A percentile compares a stretch with the other conserved stretches of the same genome.
Evolutionary conservation across 2,113 vertebrate genomes (phyloP).

Genomic region (Brachionichthys hirsutus): DNA sequence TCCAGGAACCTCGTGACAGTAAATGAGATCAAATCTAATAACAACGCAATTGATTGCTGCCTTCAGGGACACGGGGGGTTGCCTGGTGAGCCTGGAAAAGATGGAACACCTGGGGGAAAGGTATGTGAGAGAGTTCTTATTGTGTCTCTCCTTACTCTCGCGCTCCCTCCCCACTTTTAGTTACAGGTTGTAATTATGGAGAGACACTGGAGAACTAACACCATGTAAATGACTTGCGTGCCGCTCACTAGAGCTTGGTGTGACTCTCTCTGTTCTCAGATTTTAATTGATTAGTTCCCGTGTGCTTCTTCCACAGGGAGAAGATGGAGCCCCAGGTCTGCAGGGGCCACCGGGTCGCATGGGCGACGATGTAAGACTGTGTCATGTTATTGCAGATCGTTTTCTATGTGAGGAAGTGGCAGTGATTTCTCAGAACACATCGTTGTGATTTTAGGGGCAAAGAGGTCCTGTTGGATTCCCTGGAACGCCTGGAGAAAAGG

Average conservation of each 20-base stretch:
- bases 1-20: neutral
- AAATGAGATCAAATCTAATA: neutral
- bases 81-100: conserved; percentile 66
- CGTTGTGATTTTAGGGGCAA: conserved; percentile 70
- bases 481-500: conserved; percentile 75
- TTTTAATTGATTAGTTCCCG: conserved; percentile 7
- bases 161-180: neutral
- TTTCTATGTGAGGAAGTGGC: neutral
- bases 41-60: conserved; percentile 6
- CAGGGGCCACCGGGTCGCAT: conserved; percentile 72
- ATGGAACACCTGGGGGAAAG: conserved; percentile 73
- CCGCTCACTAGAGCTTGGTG: neutral
- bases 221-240: neutral
- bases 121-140: conserved; percentile 37
- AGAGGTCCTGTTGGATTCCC: conserved; percentile 75
- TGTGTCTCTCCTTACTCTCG: neutral
- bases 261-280: conserved; percentile 7
- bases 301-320: conserved; percentile 67
- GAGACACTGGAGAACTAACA: neutral
- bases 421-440: neutral
- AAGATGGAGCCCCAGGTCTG: conserved; percentile 64
- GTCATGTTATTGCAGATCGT: neutral
- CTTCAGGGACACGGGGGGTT: conserved; percentile 77
- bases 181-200: neutral
- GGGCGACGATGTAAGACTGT: conserved; percentile 76